A percentile compares a stretch with the other conserved stretches of the same genome.
phyloP scores from a whole-genome alignment of 35 echinoderm and acorn worm species.

The Ophiothrix spiculata region DNA sequence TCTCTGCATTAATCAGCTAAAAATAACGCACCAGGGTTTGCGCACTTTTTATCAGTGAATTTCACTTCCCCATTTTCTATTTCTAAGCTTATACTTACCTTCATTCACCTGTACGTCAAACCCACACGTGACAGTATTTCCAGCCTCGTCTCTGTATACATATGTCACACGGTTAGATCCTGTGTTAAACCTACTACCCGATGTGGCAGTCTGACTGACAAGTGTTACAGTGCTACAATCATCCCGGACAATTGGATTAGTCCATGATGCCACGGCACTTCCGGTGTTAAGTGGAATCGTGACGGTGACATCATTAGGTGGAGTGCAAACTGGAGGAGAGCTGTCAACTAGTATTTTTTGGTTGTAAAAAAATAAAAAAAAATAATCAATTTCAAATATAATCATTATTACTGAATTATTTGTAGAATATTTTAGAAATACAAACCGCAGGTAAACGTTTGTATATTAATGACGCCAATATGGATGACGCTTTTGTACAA shows the following conservation, averaged over 20 bases:
- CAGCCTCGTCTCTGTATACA: neutral
- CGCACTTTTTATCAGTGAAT: neutral
- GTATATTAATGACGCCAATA: too few relatives aligned
- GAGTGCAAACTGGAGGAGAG: neutral
- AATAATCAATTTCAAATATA: too few relatives aligned
- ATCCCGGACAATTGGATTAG: neutral
- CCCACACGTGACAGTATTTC: neutral
- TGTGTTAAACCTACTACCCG: neutral
- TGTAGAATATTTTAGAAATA: too few relatives aligned
- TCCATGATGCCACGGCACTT: neutral
- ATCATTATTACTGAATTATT: too few relatives aligned
- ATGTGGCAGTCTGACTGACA: neutral
- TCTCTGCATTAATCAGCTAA: neutral
- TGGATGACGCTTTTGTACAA: too few relatives aligned
- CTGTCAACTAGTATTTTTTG: neutral
- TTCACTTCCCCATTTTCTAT: neutral
- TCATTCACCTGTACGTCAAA: neutral
- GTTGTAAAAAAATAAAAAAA: too few relatives aligned
- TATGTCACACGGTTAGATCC: neutral
- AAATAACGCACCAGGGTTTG: too few relatives aligned
- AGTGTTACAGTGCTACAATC: neutral
- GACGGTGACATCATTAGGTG: neutral
- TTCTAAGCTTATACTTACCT: neutral
- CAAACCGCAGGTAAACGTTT: too few relatives aligned
- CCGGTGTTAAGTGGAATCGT: neutral